Percentiles rank a stretch among this genome's conserved stretches.
Conservation (phyloP, 2,797 vertebrate genomes). For the Microctenopoma stevenorrisi region DNA sequence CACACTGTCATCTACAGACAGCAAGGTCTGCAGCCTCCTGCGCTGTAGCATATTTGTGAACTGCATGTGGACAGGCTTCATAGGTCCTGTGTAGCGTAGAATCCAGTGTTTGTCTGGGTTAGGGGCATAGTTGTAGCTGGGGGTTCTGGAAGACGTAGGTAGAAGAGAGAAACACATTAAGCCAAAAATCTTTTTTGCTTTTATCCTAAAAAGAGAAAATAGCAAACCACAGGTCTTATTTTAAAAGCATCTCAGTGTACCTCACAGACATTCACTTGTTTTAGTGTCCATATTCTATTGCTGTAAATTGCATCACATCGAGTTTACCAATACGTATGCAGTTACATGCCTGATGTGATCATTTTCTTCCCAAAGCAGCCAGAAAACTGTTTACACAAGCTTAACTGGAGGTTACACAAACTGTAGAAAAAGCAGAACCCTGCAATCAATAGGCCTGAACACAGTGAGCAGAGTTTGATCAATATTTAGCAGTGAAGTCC, state of each 20-base stretch:
- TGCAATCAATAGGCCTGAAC: constrained; percentile 59
- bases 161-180: constrained; percentile 2
- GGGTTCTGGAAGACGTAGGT: constrained; percentile 83
- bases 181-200: neutral
- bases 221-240: neutral
- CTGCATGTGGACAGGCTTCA: constrained; percentile 99
- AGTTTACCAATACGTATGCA: constrained; percentile 20
- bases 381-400: constrained; percentile 59
- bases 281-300: constrained; percentile 16
- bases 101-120: constrained; percentile 99
- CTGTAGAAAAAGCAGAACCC: constrained; percentile 59
- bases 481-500: constrained; percentile 73
- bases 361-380: constrained; percentile 32
- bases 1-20: constrained; percentile 97
- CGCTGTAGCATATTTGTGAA: constrained; percentile 99
- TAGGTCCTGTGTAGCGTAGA: constrained; percentile 95
- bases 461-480: constrained; percentile 59
- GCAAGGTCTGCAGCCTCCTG: constrained; percentile 93
- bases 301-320: constrained; percentile 43
- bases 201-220: neutral
- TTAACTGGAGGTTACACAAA: constrained; percentile 52
- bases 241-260: neutral
- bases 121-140: constrained; percentile 97
- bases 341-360: constrained; percentile 17
- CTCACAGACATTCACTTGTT: constrained; percentile 10